Base-by-base conservation (phyloP, 2,888 invertebrate species). In the Agrotis ipsilon region DNA sequence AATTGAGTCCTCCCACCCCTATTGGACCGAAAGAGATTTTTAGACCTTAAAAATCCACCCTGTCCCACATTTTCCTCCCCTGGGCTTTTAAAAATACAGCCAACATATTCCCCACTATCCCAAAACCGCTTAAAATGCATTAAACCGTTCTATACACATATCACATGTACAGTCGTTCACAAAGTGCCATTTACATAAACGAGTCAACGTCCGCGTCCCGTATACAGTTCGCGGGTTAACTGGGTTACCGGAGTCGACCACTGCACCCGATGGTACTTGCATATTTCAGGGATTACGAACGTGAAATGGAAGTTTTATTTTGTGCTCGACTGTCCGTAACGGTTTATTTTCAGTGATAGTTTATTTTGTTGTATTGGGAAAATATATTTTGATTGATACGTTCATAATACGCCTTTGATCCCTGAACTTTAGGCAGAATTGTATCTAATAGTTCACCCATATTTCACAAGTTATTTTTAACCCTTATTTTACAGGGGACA, bases 211-310 rank as follows among this genome's bases (percentile, higher is more conserved):
- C 64, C 77, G 54, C 72, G 78, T 65, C 72, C 77, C 65, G 75
- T 78, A 51, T 75, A 80, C 82, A 73, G 80, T 66, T 71, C 75
- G 79, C 65, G 58, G 72, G 67, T 60, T 81, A 86, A 81, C 78
- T 87, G 63, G 86, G 84, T 85, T 86, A 83, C 60, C 71, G 72
- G 64, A 71, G 62, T 54, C 72, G 77, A 57, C 70, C 67, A 64
- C 60, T 75, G 74, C 75, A 75, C 72, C 64, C 69, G 78, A 51
- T 24, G 57, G 60, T 62, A 71, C 51, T 71, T 77, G 65, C 68
- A 82, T 76, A 82, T 80, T 79, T 72, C 75, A 79, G 68, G 67
- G 55, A 71, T 59, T 54, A 67, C 9, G 32, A 46, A 49, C 27
- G 32, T 27, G 32, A 69, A 60, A 55, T 61, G 55, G 45, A 43